These are phyloP conservation scores for Bettongia penicillata DNA, from an alignment of 2,113 vertebrate species.

Conservation along the genomic window DNA sequence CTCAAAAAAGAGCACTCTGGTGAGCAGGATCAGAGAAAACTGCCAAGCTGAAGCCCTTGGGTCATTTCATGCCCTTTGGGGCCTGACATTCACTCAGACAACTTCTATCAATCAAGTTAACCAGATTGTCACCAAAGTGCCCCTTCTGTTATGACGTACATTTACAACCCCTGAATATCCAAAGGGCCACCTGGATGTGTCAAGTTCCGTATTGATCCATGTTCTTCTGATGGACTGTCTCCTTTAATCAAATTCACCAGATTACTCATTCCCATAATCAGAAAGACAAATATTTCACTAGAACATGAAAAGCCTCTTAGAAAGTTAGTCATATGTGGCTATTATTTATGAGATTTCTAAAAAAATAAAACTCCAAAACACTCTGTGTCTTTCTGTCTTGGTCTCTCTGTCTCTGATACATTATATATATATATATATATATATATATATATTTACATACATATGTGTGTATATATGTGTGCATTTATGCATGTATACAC, in stretches of 20 bases:
- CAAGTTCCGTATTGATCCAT: background rate
- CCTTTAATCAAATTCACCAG: conserved; percentile 6
- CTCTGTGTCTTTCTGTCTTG: background rate
- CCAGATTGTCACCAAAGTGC: background rate
- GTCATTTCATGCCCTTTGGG: background rate
- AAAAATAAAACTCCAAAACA: background rate
- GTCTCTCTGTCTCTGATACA: background rate
- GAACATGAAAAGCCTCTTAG: background rate
- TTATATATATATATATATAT: background rate
- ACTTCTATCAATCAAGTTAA: background rate
- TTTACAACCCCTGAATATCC: background rate
- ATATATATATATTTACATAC: background rate
- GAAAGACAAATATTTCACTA: background rate
- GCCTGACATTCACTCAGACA: background rate
- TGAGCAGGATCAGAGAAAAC: conserved; percentile 7
- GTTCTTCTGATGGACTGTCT: background rate
- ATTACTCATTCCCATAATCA: background rate
- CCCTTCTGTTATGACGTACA: background rate
- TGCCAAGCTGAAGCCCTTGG: background rate
- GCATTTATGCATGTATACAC: background rate
- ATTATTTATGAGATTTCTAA: background rate
- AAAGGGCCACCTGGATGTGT: background rate
- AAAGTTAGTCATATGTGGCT: background rate
- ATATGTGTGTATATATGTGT: background rate
- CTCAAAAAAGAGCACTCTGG: background rate